These are phyloP conservation scores for Hedya salicella DNA, from an alignment of 2,888 invertebrate species.

Conservation along the genomic window DNA sequence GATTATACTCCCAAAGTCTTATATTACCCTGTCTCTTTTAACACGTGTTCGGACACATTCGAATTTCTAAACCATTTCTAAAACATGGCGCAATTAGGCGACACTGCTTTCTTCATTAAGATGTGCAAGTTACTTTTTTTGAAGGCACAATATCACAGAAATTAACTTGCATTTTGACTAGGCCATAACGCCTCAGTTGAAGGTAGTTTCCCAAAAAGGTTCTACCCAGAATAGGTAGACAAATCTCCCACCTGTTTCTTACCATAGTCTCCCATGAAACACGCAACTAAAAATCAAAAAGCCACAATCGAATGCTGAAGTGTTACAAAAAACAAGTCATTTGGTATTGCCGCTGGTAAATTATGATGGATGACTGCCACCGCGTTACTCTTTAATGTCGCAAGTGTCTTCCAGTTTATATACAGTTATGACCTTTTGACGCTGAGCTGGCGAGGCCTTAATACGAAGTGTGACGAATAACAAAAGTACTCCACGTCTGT, in stretches of 20 bases:
- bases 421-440: neutral
- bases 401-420: neutral
- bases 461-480: slow-evolving; percentile 28
- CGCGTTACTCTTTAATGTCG: slow-evolving; percentile 8
- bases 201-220: neutral
- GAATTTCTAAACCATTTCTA: no score
- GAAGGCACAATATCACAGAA: no score
- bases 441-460: neutral
- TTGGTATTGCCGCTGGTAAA: slow-evolving; percentile 62
- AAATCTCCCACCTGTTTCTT: neutral
- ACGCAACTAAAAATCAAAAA: slow-evolving; percentile 46
- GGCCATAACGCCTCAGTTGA: neutral
- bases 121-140: no score
- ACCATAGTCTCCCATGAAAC: slow-evolving; percentile 12
- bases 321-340: slow-evolving; percentile 65
- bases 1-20: no score
- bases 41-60: no score
- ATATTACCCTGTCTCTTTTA: no score
- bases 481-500: slow-evolving; percentile 37
- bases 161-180: no score
- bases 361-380: slow-evolving; percentile 66
- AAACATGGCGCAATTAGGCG: no score
- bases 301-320: slow-evolving; percentile 56
- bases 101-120: no score
- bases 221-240: slow-evolving; percentile 1